Evolutionary conservation across 2,797 vertebrate genomes (phyloP).

Genomic region (Galago senegalensis): DNA sequence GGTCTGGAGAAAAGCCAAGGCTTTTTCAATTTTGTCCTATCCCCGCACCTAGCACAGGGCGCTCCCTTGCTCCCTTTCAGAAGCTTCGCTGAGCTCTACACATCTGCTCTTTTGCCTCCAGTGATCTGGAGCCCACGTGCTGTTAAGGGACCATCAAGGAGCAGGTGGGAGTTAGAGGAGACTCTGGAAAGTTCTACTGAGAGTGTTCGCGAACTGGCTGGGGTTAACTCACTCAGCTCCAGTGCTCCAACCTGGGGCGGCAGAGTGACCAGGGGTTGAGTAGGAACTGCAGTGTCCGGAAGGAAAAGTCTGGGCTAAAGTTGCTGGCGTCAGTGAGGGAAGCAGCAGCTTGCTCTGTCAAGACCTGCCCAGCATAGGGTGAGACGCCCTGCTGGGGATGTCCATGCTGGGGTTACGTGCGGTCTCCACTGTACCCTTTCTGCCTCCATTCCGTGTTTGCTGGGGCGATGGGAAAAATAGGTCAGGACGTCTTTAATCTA

Average conservation of each 20-base stretch:
- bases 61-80: neutral
- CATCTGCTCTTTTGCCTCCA: accelerated
- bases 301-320: neutral
- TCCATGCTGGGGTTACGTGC: neutral
- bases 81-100: accelerated
- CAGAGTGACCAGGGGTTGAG: neutral
- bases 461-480: neutral
- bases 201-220: no score
- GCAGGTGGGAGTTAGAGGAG: neutral
- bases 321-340: neutral
- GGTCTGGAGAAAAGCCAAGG: neutral
- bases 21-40: neutral
- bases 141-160: neutral
- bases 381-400: neutral
- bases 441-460: no score
- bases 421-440: neutral
- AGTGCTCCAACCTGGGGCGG: neutral
- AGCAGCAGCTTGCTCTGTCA: neutral
- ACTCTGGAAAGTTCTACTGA: neutral
- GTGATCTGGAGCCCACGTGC: no score
- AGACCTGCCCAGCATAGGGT: neutral
- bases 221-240: no score
- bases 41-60: neutral
- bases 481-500: no score
- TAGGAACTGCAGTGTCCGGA: neutral